Percentiles rank a stretch among this genome's conserved stretches.
Evolutionary conservation across 2,888 invertebrate species (phyloP).

Genomic region (Lasioglossum pauxillum): DNA sequence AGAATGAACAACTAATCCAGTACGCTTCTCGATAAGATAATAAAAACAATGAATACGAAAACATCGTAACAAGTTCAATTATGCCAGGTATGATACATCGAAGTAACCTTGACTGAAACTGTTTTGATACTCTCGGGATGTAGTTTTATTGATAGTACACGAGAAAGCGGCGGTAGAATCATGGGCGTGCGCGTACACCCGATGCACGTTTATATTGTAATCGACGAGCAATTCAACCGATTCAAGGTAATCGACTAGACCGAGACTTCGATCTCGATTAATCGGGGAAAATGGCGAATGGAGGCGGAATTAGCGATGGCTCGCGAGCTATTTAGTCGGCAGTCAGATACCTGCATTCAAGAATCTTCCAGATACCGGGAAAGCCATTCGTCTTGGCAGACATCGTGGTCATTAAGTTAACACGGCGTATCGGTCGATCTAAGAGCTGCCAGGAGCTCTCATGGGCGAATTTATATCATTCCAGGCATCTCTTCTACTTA

Average conservation of each 20-base stretch:
- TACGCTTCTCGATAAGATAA: background rate
- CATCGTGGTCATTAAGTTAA: conserved; percentile 71
- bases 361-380: conserved; percentile 53
- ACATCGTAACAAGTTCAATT: background rate
- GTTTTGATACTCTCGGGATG: background rate
- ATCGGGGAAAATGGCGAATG: conserved; percentile 57
- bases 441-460: conserved; percentile 47
- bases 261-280: conserved; percentile 34
- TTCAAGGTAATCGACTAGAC: conserved; percentile 36
- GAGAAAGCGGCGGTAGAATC: background rate
- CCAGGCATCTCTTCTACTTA: conserved; percentile 30
- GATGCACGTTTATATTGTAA: conserved; percentile 6
- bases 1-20: background rate
- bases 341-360: conserved; percentile 45
- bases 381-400: conserved; percentile 67
- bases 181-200: background rate
- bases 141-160: background rate
- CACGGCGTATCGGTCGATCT: conserved; percentile 63
- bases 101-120: background rate
- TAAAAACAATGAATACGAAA: background rate
- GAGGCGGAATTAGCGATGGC: conserved; percentile 58
- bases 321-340: conserved; percentile 61
- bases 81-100: background rate
- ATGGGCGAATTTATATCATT: conserved; percentile 63
- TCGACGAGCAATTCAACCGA: conserved; percentile 30